phyloP scores from a whole-genome alignment of 2,797 vertebrate genomes.

The Pseudochirops cupreus region DNA sequence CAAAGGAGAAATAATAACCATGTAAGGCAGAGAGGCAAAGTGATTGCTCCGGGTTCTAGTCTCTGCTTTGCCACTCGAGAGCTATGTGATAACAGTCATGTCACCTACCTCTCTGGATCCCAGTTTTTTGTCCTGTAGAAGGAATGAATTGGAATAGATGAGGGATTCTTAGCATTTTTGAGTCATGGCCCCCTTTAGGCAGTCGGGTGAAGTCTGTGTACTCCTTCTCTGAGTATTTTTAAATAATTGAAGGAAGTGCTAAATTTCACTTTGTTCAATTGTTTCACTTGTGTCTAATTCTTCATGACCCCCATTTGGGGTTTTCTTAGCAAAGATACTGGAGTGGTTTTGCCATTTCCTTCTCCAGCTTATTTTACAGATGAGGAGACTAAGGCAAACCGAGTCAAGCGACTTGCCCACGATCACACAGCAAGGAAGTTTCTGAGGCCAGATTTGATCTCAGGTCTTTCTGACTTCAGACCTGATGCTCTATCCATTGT shows the following conservation, averaged over 20 bases:
- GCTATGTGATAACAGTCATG: not conserved
- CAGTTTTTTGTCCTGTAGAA: not conserved
- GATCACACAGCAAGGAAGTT: not conserved
- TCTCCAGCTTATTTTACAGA: not conserved
- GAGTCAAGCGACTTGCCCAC: not conserved
- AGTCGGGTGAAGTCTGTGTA: not conserved
- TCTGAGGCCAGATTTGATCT: not conserved
- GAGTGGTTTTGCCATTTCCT: not conserved
- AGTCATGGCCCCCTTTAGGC: not conserved
- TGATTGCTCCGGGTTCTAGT: conserved; percentile 2
- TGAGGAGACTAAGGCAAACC: not conserved
- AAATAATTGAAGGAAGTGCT: not conserved
- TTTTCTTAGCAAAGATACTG: not conserved
- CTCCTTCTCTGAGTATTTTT: not conserved
- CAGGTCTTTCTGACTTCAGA: too few relatives aligned
- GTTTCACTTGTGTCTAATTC: not conserved
- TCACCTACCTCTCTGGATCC: not conserved
- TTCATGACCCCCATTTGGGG: not conserved
- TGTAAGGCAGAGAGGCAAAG: not conserved
- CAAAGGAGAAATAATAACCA: not conserved
- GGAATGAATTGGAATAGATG: not conserved
- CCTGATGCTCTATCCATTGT: not conserved
- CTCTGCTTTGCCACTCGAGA: not conserved
- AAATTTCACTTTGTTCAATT: not conserved
- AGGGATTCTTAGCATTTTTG: not conserved